A percentile compares a stretch with the other conserved stretches of the same genome.
Conservation (phyloP, 1,140 invertebrate species). For the Sweltsa coloradensis region DNA sequence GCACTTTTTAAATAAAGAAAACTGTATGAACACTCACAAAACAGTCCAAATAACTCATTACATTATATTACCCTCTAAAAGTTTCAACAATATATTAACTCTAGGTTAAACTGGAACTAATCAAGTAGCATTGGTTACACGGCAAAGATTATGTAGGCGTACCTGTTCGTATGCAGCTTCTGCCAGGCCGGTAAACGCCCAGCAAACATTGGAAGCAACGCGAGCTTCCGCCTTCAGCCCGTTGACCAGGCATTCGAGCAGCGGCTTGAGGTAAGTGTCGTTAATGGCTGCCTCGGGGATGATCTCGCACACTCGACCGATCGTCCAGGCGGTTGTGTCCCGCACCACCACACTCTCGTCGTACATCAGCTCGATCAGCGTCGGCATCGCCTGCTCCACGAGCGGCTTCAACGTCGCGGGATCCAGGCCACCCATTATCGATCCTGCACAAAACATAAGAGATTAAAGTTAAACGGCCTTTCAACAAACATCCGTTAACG, state of each 20-base stretch:
- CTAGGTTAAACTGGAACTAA: too few species aligned
- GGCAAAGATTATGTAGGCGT: too few species aligned
- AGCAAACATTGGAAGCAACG: slow-evolving; percentile 98
- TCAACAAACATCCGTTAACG: slow-evolving; percentile 96
- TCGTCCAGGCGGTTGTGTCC: slow-evolving; percentile 97
- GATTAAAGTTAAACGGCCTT: slow-evolving; percentile 93
- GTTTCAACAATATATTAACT: too few species aligned
- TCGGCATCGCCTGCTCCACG: slow-evolving; percentile 93
- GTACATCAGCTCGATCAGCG: slow-evolving; percentile 86
- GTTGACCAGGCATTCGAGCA: slow-evolving; percentile 81
- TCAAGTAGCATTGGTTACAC: too few species aligned
- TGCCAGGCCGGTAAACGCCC: slow-evolving; percentile 96
- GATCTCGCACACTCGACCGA: slow-evolving; percentile 94
- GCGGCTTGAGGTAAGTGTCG: slow-evolving; percentile 64
- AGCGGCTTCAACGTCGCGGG: slow-evolving; percentile 75
- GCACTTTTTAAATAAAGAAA: too few species aligned
- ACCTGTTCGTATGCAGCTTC: slow-evolving; percentile 91
- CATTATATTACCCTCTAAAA: too few species aligned
- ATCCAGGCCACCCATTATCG: slow-evolving; percentile 90
- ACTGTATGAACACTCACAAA: too few species aligned
- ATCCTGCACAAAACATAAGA: slow-evolving; percentile 51
- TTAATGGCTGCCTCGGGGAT: slow-evolving; percentile 94
- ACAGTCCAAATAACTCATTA: too few species aligned
- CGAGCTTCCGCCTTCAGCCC: slow-evolving; percentile 85
- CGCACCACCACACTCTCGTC: slow-evolving; percentile 86